Evolutionary conservation across 2,797 vertebrate species (phyloP).

Genomic region (Sebastes itinus): DNA sequence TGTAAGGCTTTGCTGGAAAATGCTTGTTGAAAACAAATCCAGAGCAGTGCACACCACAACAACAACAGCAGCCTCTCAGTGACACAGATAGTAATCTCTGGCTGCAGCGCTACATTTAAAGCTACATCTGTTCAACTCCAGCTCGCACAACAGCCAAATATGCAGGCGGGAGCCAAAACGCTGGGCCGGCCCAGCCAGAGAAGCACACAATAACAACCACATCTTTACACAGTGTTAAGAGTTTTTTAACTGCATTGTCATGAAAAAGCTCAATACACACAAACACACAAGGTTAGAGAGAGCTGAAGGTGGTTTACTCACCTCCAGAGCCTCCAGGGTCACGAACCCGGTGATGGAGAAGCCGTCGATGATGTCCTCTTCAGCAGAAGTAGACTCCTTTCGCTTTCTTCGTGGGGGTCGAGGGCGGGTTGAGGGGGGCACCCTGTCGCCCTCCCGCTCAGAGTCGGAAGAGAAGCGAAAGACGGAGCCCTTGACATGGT

Average conservation of each 20-base stretch:
- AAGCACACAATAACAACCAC: constrained; percentile 36
- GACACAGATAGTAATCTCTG: constrained; percentile 67
- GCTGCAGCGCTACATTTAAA: constrained; percentile 63
- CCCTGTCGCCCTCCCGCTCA: constrained; percentile 89
- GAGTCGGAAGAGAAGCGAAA: constrained; percentile 88
- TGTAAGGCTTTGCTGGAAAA: constrained; percentile 52
- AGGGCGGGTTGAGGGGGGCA: constrained; percentile 88
- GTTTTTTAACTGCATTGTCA: constrained; percentile 9
- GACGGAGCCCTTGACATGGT: constrained; percentile 76
- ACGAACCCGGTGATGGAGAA: constrained; percentile 94
- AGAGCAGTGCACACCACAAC: constrained; percentile 39
- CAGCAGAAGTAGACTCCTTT: constrained; percentile 91
- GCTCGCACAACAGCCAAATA: constrained; percentile 61
- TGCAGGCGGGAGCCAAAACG: constrained; percentile 40
- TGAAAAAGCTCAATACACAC: background rate
- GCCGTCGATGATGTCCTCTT: constrained; percentile 97
- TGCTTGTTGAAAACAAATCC: constrained; percentile 62
- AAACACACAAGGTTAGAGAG: background rate
- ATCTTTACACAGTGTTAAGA: constrained; percentile 34
- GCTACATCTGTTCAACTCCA: constrained; percentile 70
- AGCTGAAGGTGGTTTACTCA: constrained; percentile 70
- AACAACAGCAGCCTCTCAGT: constrained; percentile 49
- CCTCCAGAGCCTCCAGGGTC: constrained; percentile 94
- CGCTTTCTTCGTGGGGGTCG: constrained; percentile 92
- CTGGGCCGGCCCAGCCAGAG: constrained; percentile 18